Conservation (phyloP, 2,888 invertebrate genomes). For the Epistrophe eligans region DNA sequence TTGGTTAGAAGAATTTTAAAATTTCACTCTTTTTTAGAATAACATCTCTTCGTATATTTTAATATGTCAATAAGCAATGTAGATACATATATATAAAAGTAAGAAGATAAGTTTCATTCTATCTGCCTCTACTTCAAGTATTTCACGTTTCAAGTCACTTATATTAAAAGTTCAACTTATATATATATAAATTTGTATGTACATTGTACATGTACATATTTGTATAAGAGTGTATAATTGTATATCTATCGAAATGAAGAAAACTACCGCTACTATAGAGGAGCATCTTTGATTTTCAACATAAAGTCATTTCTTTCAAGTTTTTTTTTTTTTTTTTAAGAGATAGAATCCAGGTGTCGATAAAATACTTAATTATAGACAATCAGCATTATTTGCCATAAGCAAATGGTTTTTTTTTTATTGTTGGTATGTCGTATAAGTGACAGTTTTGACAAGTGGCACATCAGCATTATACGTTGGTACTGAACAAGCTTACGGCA, state of each 20-base stretch:
- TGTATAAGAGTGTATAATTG: not conserved
- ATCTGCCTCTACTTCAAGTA: not conserved
- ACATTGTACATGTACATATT: no score
- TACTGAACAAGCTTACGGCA: not conserved
- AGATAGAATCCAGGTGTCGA: slow-evolving; percentile 11
- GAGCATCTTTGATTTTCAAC: slow-evolving; percentile 9
- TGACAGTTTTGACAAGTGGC: not conserved
- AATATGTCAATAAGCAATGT: not conserved
- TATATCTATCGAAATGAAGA: not conserved
- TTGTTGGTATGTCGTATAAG: not conserved
- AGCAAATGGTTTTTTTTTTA: slow-evolving; percentile 4
- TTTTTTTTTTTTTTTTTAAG: not conserved
- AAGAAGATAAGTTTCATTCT: slow-evolving; percentile 12
- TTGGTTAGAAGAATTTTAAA: slow-evolving; percentile 10
- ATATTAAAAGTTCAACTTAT: not conserved
- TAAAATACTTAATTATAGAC: slow-evolving; percentile 41
- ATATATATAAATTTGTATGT: no score
- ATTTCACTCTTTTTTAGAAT: slow-evolving; percentile 25
- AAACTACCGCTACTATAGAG: not conserved
- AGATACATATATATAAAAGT: no score
- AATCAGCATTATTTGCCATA: slow-evolving; percentile 22
- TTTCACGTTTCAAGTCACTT: slow-evolving; percentile 3
- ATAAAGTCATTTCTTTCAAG: not conserved
- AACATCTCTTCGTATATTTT: not conserved
- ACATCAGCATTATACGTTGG: not conserved